These are phyloP conservation scores for Elgaria multicarinata DNA, from an alignment of 2,113 vertebrate genomes.

Conservation along the genomic window DNA sequence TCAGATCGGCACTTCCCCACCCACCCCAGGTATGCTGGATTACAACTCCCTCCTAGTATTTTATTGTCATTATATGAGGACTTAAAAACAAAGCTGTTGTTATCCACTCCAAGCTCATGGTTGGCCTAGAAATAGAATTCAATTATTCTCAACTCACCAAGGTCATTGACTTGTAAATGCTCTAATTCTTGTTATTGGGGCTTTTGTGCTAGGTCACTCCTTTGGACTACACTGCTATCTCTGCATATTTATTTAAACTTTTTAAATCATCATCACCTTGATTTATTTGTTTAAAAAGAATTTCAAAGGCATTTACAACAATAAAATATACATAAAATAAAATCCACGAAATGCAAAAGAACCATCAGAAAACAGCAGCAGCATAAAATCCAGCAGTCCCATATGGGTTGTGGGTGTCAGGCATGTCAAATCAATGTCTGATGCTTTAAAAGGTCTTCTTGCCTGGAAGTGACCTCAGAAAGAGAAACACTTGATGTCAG, in stretches of 20 bases:
- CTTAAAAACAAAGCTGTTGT: no score
- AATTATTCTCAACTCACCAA: no score
- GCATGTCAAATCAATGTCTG: neutral
- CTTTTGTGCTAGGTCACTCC: neutral
- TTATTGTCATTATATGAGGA: no score
- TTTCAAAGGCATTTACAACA: neutral
- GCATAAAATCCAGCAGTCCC: neutral
- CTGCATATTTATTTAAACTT: neutral
- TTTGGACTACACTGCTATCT: neutral
- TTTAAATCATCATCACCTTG: neutral
- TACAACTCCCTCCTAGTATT: no score
- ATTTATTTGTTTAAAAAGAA: neutral
- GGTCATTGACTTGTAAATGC: no score
- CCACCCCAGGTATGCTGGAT: no score
- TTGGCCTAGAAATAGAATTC: no score
- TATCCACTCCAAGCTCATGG: no score
- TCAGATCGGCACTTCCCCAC: no score
- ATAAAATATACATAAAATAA: neutral
- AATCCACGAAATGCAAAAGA: neutral
- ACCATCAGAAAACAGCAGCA: neutral
- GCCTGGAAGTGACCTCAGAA: neutral
- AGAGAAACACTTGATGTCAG: neutral
- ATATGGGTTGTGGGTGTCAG: neutral
- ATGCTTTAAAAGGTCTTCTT: neutral
- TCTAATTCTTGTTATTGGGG: no score